Evolutionary conservation across 1,140 invertebrate species (phyloP), one percentile per base, ranked within the genome.

Genomic region (Calliphora vicina): DNA sequence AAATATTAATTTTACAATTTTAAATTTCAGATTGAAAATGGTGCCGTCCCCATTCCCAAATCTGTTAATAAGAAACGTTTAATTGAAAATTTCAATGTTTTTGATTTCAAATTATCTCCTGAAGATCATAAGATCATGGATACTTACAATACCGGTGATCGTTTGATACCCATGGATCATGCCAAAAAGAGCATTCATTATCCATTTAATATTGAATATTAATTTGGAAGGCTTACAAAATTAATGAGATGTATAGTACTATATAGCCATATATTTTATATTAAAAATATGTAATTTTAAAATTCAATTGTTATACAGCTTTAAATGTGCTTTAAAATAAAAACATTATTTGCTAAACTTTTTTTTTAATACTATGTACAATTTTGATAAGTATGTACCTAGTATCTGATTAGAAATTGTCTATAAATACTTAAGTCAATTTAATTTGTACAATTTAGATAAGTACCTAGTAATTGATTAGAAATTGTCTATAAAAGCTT

Each of bases 21-120:
- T 72, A 1, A 10, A 25, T 72, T 76, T 5, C 42, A 82, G 82
- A 88, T 96, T 81, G 95, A 97, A 86, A 92, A 95, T 80, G 95
- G 94, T 8, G 92, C 96, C 35, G 91, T 95, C 35, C 94, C 96
- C 0, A 95, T 98, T 85, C 96, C 97, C 2, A 98, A 98, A 89
- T 96, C 96, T 1, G 94, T 95, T 0, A 96, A 93, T 1, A 93
- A 94, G 85, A 91, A 92, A 2, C 92, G 96, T 45, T 96, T 98
- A 73, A 90, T 92, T 72, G 93, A 96, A 86, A 98, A 98, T 87
- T 92, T 94, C 67, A 88, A 96, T 35, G 92, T 97, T 45, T 96
- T 96, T 86, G 95, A 97, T 89, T 97, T 97, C 88, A 89, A 93
- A 87, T 89, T 97, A n/a, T 90, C 92, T 67, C 83, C 91, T 0